Evolutionary conservation across 2,797 vertebrate genomes (phyloP).

Genomic region (Heliangelus exortis): DNA sequence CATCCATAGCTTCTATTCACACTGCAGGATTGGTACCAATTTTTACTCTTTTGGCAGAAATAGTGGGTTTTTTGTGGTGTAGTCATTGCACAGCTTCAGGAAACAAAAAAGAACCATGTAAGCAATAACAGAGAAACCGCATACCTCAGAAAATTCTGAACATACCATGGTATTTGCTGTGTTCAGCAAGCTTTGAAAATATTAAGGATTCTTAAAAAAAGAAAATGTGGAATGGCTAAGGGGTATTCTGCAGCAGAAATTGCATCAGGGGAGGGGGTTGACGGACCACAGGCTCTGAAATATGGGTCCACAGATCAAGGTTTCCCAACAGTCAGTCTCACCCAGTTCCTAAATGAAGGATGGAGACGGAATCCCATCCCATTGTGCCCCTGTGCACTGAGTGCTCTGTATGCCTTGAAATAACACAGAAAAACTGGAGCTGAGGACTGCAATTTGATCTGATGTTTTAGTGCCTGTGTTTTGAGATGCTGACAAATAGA

Average conservation of each 20-base stretch:
- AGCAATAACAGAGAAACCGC: background rate
- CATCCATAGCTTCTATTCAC: background rate
- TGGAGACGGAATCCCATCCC: background rate
- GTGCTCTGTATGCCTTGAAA: background rate
- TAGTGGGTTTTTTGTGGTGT: background rate
- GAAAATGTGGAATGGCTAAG: background rate
- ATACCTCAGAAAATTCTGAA: background rate
- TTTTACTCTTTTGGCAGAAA: background rate
- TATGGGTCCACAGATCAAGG: background rate
- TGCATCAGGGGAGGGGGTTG: background rate
- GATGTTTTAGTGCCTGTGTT: background rate
- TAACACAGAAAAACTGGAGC: background rate
- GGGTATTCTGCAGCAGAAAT: background rate
- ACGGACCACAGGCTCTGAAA: background rate
- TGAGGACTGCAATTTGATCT: background rate
- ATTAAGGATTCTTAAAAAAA: background rate
- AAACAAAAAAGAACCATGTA: background rate
- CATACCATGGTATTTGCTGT: background rate
- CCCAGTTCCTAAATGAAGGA: background rate
- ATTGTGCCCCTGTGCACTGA: background rate
- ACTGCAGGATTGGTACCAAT: fast-evolving
- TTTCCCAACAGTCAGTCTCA: background rate
- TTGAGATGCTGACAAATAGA: background rate
- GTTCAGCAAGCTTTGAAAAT: background rate
- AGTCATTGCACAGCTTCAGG: background rate